Base-by-base conservation (phyloP, 2,797 vertebrate species). In the Balearica regulorum region DNA sequence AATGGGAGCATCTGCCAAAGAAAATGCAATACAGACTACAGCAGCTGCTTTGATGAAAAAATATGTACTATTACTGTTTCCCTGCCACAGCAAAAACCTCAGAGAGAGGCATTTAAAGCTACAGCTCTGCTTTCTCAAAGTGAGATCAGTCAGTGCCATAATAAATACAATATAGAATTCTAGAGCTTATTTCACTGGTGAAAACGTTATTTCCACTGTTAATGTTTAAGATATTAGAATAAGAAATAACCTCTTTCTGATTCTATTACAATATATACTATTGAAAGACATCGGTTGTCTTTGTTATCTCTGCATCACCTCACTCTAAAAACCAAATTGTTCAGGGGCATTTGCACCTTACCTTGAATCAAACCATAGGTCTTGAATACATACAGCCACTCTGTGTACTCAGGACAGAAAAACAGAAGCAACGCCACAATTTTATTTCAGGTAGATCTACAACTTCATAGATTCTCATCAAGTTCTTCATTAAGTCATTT, bases 11-110 rank as follows among this genome's bases (percentile, higher is more conserved):
- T 85, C 53, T 89, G 82, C 71, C 91, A 94, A 85, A 92, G 28
- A 89, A 94, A 94, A 90, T 13, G 33, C 31, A 69, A 77, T 79
- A 90, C 83, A 79, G 41, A 58, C 93, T 96, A 89, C 76, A 88
- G 85, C 53, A 95, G 91, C 46, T 79, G 60, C 64, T 89, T 90
- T 91, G 35, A 83, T 70, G 70, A 94, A 95, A 95, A 95, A 93
- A 61, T 35, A 80, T 3, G 1, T 65, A 87, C 31, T 62, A 80
- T 70, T 85, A 51, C 53, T 85, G 15, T 72, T 93, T 95, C 60
- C 43, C 83, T 71, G 55, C 54, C 66, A 43, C 69, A 95, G 44
- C 35, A 84, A 95, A 39, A 95, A 55, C 17, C 62, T 75, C 33
- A 31, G 4, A 90, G 41, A 33, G 9, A 70, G 20, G 13, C 31